Conservation (phyloP, 2,888 invertebrate genomes). For the Tetanocera ferruginea region DNA sequence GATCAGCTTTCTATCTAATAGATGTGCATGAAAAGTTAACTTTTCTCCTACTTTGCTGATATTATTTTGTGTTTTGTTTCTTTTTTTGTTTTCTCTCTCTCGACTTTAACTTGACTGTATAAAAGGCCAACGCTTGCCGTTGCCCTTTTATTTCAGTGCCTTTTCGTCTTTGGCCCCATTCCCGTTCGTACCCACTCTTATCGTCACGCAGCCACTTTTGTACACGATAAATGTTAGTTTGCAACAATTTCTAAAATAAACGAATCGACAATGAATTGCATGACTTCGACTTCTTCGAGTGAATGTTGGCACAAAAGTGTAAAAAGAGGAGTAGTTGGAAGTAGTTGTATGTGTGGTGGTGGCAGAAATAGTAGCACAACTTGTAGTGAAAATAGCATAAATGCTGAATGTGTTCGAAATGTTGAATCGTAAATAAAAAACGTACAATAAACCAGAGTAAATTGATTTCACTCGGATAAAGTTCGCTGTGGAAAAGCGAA, state of each 20-base stretch:
- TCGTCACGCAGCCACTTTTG: constrained; percentile 19
- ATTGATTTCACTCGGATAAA: constrained; percentile 31
- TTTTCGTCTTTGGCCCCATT: not conserved
- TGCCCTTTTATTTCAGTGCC: not conserved
- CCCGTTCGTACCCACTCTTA: not conserved
- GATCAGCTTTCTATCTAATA: constrained; percentile 15
- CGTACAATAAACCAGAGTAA: constrained; percentile 29
- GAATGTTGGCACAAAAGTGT: not conserved
- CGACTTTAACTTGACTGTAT: too few species aligned
- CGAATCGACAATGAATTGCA: constrained; percentile 33
- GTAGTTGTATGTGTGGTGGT: not conserved
- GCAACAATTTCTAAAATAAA: constrained; percentile 36
- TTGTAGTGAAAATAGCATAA: not conserved
- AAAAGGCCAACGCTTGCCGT: not conserved
- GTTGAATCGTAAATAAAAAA: constrained; percentile 9
- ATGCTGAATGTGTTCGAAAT: constrained; percentile 9
- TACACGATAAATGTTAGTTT: constrained; percentile 42
- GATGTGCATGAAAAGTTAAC: constrained; percentile 6
- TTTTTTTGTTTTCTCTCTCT: too few species aligned
- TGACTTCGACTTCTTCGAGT: not conserved
- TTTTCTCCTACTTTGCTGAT: constrained; percentile 4
- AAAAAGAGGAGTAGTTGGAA: constrained; percentile 14
- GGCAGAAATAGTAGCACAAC: not conserved
- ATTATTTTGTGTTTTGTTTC: too few species aligned
- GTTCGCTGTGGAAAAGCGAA: constrained; percentile 17